These are phyloP conservation scores for Psittacula cyanocephala DNA, from an alignment of 2,113 vertebrate species.

Conservation along the genomic window DNA sequence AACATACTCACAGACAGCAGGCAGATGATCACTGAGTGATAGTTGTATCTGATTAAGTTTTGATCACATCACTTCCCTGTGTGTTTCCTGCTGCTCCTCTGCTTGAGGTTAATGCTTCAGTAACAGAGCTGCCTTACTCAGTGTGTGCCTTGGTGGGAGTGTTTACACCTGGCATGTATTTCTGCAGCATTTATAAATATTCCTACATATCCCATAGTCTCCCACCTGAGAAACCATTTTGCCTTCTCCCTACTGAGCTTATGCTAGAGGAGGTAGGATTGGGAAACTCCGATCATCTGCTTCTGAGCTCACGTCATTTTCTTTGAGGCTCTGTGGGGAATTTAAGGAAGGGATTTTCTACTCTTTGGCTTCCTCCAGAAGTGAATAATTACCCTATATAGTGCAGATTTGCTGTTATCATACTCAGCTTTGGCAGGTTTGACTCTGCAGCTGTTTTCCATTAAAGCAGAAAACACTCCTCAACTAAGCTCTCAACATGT, in stretches of 20 bases:
- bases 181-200: not conserved
- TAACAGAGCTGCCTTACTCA: not conserved
- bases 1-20: not conserved
- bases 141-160: not conserved
- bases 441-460: conserved; percentile 44
- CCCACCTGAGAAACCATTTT: not conserved
- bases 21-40: not conserved
- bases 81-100: not conserved
- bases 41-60: not conserved
- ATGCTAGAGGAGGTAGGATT: not conserved
- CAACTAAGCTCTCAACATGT: not conserved
- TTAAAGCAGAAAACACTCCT: conserved; percentile 31
- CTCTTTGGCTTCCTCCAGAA: not conserved
- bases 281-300: not conserved
- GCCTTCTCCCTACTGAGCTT: not conserved
- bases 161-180: not conserved
- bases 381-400: not conserved
- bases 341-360: not conserved
- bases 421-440: conserved; percentile 27
- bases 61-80: not conserved
- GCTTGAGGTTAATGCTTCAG: not conserved
- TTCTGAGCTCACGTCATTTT: not conserved
- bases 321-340: not conserved
- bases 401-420: not conserved
- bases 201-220: not conserved